Conservation (phyloP, 2,888 invertebrate genomes). For the Diplazon laetatorius region DNA sequence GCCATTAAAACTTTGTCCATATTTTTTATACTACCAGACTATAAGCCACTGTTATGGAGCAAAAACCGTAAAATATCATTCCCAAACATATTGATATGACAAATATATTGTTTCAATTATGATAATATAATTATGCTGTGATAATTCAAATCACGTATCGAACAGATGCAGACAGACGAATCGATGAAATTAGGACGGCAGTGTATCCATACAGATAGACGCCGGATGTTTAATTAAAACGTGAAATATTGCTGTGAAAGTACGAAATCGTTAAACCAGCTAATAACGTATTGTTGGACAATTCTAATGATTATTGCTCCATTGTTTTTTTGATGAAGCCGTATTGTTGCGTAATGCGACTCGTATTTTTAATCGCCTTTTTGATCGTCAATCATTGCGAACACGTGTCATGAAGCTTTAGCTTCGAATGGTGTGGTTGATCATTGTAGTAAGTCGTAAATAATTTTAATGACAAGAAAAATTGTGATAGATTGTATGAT, state of each 20-base stretch:
- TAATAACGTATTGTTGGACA: not conserved
- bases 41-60: no score
- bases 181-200: conserved; percentile 31
- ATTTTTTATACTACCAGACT: no score
- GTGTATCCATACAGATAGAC: conserved; percentile 16
- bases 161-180: not conserved
- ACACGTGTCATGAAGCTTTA: not conserved
- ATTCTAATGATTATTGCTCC: conserved; percentile 1
- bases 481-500: no score
- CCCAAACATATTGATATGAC: no score
- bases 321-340: not conserved
- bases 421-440: not conserved
- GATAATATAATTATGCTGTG: not conserved
- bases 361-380: not conserved
- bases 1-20: no score
- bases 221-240: conserved; percentile 28
- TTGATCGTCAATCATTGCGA: not conserved
- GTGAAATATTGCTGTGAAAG: conserved; percentile 1
- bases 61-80: no score
- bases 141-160: not conserved
- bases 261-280: not conserved
- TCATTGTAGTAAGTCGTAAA: no score
- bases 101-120: not conserved
- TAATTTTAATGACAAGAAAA: no score
- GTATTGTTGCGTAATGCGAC: not conserved